Conservation (phyloP, 2,888 invertebrate species). For the Alviniconcha strummeri region DNA sequence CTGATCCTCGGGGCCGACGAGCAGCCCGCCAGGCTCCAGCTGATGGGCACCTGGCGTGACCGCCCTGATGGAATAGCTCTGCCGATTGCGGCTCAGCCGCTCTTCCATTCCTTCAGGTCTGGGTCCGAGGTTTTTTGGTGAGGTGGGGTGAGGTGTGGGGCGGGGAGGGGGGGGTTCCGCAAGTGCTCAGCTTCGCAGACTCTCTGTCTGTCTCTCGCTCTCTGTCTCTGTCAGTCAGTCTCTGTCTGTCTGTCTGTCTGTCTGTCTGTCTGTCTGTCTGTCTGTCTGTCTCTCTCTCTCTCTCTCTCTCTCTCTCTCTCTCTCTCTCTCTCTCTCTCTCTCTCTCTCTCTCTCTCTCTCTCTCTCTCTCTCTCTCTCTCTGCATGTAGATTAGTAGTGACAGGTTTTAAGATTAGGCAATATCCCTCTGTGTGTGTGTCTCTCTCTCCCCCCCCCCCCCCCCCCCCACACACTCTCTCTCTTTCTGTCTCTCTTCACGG, state of each 20-base stretch:
- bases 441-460: neutral
- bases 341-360: constrained; percentile 31
- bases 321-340: constrained; percentile 29
- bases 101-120: too few relatives aligned
- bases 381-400: neutral
- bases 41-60: too few relatives aligned
- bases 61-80: too few relatives aligned
- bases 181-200: neutral
- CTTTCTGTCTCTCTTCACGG: neutral
- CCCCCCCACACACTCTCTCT: neutral
- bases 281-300: neutral
- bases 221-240: neutral
- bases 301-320: neutral
- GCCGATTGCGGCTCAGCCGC: too few relatives aligned
- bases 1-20: too few relatives aligned
- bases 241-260: constrained; percentile 1
- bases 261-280: constrained; percentile 22
- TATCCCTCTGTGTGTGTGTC: neutral
- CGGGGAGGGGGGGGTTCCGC: too few relatives aligned
- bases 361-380: constrained; percentile 31
- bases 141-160: too few relatives aligned
- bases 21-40: too few relatives aligned
- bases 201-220: neutral
- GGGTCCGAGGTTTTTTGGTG: too few relatives aligned
- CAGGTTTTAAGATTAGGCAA: too few relatives aligned